Base-by-base conservation (phyloP, 2,113 vertebrate genomes). In the Ramphastos sulfuratus region DNA sequence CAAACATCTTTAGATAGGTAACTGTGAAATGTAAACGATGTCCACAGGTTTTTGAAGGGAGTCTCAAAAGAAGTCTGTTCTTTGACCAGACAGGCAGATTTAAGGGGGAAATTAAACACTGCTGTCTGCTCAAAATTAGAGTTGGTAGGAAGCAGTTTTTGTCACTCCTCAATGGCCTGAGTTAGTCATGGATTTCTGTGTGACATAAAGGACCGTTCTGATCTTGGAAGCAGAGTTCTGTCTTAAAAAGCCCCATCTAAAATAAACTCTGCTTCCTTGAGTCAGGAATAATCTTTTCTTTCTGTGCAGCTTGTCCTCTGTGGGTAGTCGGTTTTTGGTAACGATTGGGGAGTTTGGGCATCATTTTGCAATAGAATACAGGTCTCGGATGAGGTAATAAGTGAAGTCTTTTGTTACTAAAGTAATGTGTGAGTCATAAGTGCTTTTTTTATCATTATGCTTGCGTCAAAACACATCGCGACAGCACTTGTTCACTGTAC, bases 141-240 rank as follows among this genome's bases (percentile, higher is more conserved):
- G 73, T 88, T 79, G 80, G 77, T 92, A 93, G 85, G 87, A 95
- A 96, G 79, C 87, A 67, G 71, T 66, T 93, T 89, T 93, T 92
- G 78, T 96, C 75, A 65, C 33, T 89, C 50, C 56, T 94, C 87
- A 91, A 64, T 93, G 72, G 48, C 55, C 67, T 87, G 84, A 87
- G 86, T 95, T 96, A 94, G 94, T 92, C 74, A 90, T 94, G 85
- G 84, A 44, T 93, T 92, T 92, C 60, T 89, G 60, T 78, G 92
- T 90, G 71, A 87, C 89, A 87, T 92, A 71, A 82, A 77, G 48
- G 84, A 11, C 77, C 89, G 48, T 77, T 89, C 75, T 85, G 82
- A 75, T 82, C 79, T 89, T 82, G 78, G 78, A 77, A 91, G 64
- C 85, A n/a, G 82, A 80, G 79, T 63, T 92, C 60, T 92, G 33